Evolutionary conservation across 2,888 invertebrate species (phyloP), one percentile per base, ranked within the genome.

Genomic region (Spodoptera littoralis): DNA sequence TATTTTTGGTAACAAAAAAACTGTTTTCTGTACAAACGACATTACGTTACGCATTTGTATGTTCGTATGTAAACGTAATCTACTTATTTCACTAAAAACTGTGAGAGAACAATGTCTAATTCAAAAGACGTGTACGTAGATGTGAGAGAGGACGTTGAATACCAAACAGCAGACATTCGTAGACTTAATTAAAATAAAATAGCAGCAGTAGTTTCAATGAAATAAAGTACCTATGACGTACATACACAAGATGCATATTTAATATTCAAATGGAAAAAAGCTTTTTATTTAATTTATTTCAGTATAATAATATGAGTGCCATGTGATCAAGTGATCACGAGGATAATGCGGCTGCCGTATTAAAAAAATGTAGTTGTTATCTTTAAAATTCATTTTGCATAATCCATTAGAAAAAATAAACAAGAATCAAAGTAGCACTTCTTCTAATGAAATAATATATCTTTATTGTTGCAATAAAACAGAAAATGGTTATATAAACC

Each of bases 171-270:
- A 27, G 60, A 49, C 55, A 13, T 27, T 54, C 62, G 65, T 53
- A 64, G 58, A 49, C 70, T 78, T 80, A 78, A 78, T 78, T 78
- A 80, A 75, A 78, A 72, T 78, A 80, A 75, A 78, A 72, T 68
- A 41, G 62, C 52, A 65, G 48, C 45, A 53, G 49, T 60, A 75
- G 67, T 72, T 70, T 55, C 55, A 46, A 62, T 65, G 65, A 66
- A 69, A 57, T 50, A 45, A 42, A 54, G 53, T 49, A 71, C 57
- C 42, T 41, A 79, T 55, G 60, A 41, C 48, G 18, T 46, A 54
- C 18, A 22, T 36, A 55, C 53, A 36, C 36, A 36, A 36, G 9
- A 8, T 9, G 8, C 36, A 36, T 5, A 4, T 36, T 36, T 27
- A 27, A 36, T 2, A 9, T 36, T 18, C 18, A 18, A 18, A 18